These are phyloP conservation scores for Leptopilina syphax DNA, from an alignment of 2,888 invertebrate genomes.

Conservation along the genomic window DNA sequence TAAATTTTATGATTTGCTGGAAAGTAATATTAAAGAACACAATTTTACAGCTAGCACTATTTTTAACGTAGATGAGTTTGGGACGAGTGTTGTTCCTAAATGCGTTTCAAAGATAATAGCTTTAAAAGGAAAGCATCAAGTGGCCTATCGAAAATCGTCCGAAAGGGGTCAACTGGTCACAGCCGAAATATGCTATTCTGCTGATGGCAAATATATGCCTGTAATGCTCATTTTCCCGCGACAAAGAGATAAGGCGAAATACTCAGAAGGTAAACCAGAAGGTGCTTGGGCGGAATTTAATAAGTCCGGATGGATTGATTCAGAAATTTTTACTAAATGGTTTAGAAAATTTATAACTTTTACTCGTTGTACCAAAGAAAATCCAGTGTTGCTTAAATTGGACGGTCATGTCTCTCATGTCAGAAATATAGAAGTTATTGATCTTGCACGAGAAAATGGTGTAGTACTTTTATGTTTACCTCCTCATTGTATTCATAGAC, in stretches of 20 bases:
- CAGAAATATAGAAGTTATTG: too few species aligned
- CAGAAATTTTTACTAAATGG: constrained; percentile 58
- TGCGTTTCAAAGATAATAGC: not conserved
- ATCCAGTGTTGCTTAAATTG: constrained; percentile 66
- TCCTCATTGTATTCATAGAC: not conserved
- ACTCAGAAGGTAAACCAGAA: too few species aligned
- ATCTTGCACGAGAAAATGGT: too few species aligned
- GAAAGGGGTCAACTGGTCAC: too few species aligned
- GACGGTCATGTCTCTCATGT: constrained; percentile 50
- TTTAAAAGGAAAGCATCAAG: too few species aligned
- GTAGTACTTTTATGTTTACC: too few species aligned
- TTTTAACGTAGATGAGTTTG: constrained; percentile 11
- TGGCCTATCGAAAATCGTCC: too few species aligned
- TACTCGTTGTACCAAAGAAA: constrained; percentile 60
- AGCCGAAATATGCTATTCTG: too few species aligned
- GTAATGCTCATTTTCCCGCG: too few species aligned
- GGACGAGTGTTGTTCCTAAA: constrained; percentile 10
- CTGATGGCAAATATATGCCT: too few species aligned
- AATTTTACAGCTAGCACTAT: not conserved
- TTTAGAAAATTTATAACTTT: constrained; percentile 72
- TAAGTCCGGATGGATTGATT: constrained; percentile 46
- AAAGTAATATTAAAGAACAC: not conserved
- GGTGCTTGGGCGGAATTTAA: too few species aligned
- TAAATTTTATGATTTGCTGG: not conserved
- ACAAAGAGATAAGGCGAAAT: too few species aligned